Percentiles rank a stretch among this genome's conserved stretches.
phyloP scores from a whole-genome alignment of 2,888 invertebrate species.

The Ophion ventricosus region DNA sequence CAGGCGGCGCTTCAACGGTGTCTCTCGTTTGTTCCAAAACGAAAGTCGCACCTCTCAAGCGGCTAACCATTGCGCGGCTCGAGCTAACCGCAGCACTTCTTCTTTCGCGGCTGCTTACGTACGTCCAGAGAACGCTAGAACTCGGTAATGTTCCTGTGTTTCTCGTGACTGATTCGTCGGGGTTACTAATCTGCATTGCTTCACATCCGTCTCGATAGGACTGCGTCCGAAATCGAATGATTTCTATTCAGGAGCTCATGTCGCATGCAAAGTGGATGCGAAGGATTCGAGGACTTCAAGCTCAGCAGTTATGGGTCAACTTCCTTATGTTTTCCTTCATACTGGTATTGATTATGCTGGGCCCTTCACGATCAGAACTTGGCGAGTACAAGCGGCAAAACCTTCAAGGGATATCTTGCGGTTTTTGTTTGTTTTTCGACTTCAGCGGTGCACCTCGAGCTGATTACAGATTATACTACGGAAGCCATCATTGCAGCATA shows the following conservation, averaged over 20 bases:
- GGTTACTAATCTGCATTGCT: not conserved
- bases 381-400: conserved; percentile 20
- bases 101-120: conserved; percentile 32
- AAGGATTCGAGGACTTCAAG: conserved; percentile 15
- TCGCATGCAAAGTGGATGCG: conserved; percentile 23
- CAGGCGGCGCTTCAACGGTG: not conserved
- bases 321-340: conserved; percentile 26
- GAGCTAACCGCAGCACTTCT: conserved; percentile 54
- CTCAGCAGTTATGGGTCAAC: conserved; percentile 59
- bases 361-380: conserved; percentile 2
- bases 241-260: conserved; percentile 40
- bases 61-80: conserved; percentile 56
- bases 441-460: conserved; percentile 32
- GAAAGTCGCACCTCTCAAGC: conserved; percentile 57
- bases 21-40: conserved; percentile 21
- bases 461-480: conserved; percentile 13
- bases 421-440: conserved; percentile 43
- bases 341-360: conserved; percentile 49
- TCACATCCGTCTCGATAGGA: not conserved
- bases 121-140: conserved; percentile 26
- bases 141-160: not conserved
- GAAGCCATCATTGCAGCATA: conserved; percentile 40
- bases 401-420: conserved; percentile 33
- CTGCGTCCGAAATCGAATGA: not conserved
- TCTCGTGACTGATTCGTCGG: not conserved